These are phyloP conservation scores for Drosophila lacteicornis DNA, from an alignment of 1,140 invertebrate species.

Conservation along the genomic window DNA sequence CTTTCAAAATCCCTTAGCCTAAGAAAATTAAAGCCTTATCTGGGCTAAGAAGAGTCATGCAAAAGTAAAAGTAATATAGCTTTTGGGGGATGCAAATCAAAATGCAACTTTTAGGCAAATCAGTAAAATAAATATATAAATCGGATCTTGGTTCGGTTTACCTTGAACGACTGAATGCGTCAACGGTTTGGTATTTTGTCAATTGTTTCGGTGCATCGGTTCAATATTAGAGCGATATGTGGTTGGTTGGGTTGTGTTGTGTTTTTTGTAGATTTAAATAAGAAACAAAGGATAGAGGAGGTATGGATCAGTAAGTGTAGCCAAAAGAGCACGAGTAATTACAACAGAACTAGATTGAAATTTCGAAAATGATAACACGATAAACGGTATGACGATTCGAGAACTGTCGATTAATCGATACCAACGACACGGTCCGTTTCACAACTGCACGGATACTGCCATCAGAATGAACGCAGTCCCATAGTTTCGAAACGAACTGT, in stretches of 20 bases:
- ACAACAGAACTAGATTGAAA: conserved; percentile 38
- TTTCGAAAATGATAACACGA: conserved; percentile 32
- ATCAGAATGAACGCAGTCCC: neutral
- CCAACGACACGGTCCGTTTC: conserved; percentile 23
- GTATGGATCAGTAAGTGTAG: conserved; percentile 66
- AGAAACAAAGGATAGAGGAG: conserved; percentile 69
- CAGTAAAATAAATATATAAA: conserved; percentile 5
- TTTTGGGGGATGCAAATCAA: conserved; percentile 17
- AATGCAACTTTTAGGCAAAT: conserved; percentile 33
- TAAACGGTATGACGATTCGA: conserved; percentile 25
- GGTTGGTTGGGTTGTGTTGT: conserved; percentile 28
- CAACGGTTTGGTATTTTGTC: conserved; percentile 32
- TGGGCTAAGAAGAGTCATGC: conserved; percentile 13
- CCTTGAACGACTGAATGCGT: conserved; percentile 74
- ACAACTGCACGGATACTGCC: neutral
- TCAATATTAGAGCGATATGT: conserved; percentile 43
- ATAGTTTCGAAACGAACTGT: conserved; percentile 20
- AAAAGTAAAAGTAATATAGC: conserved; percentile 14
- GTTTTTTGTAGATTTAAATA: conserved; percentile 44
- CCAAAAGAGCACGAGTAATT: conserved; percentile 33
- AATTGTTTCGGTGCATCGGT: conserved; percentile 53
- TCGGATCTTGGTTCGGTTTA: conserved; percentile 48
- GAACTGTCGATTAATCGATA: conserved; percentile 15
- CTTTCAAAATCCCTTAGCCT: neutral
- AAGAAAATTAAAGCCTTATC: conserved; percentile 5